Evolutionary conservation across 2,113 vertebrate genomes (phyloP).

Genomic region (Cololabis saira): DNA sequence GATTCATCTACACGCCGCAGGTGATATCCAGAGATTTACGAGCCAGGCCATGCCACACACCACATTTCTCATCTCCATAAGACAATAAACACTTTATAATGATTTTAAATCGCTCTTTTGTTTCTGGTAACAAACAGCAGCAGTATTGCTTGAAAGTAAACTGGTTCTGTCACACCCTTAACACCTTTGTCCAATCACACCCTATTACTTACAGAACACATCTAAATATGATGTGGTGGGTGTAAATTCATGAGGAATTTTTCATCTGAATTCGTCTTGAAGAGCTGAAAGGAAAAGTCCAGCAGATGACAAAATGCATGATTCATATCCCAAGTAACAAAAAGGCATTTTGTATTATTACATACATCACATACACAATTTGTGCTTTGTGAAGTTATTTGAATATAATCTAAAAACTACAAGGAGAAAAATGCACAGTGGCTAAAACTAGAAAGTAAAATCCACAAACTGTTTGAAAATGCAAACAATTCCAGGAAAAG

Average conservation of each 20-base stretch:
- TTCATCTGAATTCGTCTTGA: slow-evolving; percentile 13
- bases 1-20: slow-evolving; percentile 72
- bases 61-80: slow-evolving; percentile 73
- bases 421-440: slow-evolving; percentile 17
- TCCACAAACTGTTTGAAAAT: slow-evolving; percentile 36
- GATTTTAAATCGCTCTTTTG: slow-evolving; percentile 80
- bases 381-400: background rate
- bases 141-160: slow-evolving; percentile 68
- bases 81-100: slow-evolving; percentile 81
- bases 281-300: slow-evolving; percentile 11
- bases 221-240: slow-evolving; percentile 19
- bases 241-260: slow-evolving; percentile 21
- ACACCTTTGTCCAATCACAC: slow-evolving; percentile 41
- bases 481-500: slow-evolving; percentile 32
- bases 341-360: slow-evolving; percentile 6
- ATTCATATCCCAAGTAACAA: slow-evolving; percentile 20
- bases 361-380: slow-evolving; percentile 16
- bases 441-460: slow-evolving; percentile 8
- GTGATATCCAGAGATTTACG: slow-evolving; percentile 80
- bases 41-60: slow-evolving; percentile 52
- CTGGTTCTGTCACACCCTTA: slow-evolving; percentile 47
- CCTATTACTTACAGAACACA: background rate
- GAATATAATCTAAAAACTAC: slow-evolving; percentile 17
- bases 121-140: slow-evolving; percentile 58
- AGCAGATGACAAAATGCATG: slow-evolving; percentile 17